These are phyloP conservation scores for Oxyura jamaicensis DNA, from an alignment of 2,113 vertebrate species.

Conservation along the genomic window DNA sequence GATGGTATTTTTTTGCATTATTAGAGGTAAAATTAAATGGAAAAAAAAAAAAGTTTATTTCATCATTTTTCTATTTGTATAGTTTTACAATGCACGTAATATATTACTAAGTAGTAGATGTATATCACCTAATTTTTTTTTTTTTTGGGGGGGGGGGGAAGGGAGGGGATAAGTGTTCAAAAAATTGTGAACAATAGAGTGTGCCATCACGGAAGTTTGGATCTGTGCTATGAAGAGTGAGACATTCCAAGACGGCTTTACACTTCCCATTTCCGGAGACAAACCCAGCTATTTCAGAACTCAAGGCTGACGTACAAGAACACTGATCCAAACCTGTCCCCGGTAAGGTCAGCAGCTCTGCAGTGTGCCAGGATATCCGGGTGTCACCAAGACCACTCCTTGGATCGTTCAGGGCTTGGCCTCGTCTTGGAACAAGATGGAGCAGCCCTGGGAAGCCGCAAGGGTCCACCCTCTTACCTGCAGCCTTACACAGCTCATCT, in stretches of 20 bases:
- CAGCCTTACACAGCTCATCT: background rate
- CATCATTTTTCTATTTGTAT: background rate
- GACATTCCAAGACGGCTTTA: background rate
- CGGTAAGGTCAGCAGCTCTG: background rate
- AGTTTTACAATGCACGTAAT: background rate
- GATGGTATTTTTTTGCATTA: background rate
- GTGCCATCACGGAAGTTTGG: background rate
- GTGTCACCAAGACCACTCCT: rapidly evolving
- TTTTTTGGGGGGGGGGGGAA: no score
- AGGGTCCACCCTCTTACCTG: background rate
- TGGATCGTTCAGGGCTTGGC: no score
- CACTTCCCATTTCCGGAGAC: background rate
- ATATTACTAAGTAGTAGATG: background rate
- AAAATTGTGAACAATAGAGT: no score
- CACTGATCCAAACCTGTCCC: background rate
- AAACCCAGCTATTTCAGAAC: background rate
- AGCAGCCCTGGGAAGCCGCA: background rate
- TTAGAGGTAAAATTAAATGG: background rate
- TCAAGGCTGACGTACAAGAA: background rate
- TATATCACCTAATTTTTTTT: background rate
- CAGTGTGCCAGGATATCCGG: rapidly evolving
- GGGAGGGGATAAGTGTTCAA: no score
- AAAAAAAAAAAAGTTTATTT: background rate
- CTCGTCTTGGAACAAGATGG: no score
- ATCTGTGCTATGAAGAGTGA: background rate